Conservation (phyloP, 2,113 vertebrate species). For the Tupaia tana region DNA sequence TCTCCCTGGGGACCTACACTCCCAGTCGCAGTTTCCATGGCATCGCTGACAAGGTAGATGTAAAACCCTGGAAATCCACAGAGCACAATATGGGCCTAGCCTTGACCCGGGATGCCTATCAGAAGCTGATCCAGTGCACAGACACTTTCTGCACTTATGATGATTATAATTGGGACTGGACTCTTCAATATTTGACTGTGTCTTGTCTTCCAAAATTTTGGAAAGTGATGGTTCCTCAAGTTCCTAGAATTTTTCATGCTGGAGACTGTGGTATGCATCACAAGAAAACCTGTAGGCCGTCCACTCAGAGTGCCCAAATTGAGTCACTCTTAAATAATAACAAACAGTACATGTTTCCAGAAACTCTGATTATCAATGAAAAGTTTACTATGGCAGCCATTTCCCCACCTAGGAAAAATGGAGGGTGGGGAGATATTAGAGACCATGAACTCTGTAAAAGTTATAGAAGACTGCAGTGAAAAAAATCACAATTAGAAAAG, state of each 20-base stretch:
- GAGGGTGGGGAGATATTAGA: conserved; percentile 99
- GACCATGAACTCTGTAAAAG: conserved; percentile 99
- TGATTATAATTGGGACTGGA: conserved; percentile 99
- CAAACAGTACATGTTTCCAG: conserved; percentile 94
- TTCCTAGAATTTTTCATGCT: conserved; percentile 95
- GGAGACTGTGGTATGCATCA: conserved; percentile 99
- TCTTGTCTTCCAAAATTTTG: conserved; percentile 96
- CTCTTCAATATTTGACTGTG: conserved; percentile 95
- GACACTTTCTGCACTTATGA: conserved; percentile 98
- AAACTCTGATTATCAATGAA: conserved; percentile 91
- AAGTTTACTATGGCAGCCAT: conserved; percentile 92
- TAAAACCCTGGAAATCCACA: conserved; percentile 98
- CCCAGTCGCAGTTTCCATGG: conserved; percentile 89
- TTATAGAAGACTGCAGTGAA: conserved; percentile 97
- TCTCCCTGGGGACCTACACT: conserved; percentile 94
- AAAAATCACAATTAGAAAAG: conserved; percentile 46
- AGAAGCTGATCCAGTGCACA: conserved; percentile 94
- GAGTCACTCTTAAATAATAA: conserved; percentile 94
- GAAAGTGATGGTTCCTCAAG: conserved; percentile 97
- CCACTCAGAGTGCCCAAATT: conserved; percentile 94
- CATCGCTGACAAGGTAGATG: conserved; percentile 94
- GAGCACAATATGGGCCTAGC: conserved; percentile 99
- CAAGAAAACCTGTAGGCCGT: conserved; percentile 94
- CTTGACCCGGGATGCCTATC: conserved; percentile 92
- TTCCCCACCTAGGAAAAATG: conserved; percentile 97